Evolutionary conservation across 1,140 invertebrate genomes (phyloP).

Genomic region (Tetramorium alpestre): DNA sequence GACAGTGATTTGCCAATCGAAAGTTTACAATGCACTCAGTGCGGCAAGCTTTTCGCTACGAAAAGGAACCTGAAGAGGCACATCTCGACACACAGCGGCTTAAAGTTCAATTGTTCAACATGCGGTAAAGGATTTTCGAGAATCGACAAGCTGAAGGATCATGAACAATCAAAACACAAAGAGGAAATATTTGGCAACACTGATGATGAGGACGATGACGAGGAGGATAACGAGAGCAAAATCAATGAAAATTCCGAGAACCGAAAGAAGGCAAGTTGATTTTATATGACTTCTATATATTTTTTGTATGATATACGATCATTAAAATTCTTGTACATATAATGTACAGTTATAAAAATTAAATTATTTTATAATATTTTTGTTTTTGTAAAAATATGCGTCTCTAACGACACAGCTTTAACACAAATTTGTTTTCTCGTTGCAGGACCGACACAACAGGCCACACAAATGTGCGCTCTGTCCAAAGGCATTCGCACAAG

Average conservation of each 20-base stretch:
- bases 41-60: constrained; percentile 81
- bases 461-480: constrained; percentile 80
- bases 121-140: constrained; percentile 82
- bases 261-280: constrained; percentile 69
- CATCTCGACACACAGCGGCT: constrained; percentile 79
- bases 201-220: constrained; percentile 71
- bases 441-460: constrained; percentile 77
- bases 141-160: constrained; percentile 80
- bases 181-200: constrained; percentile 75
- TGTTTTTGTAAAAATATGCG: neutral
- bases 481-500: constrained; percentile 80
- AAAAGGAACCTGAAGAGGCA: constrained; percentile 81
- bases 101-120: constrained; percentile 78
- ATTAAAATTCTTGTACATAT: neutral
- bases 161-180: constrained; percentile 81
- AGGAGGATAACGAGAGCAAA: constrained; percentile 76
- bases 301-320: neutral
- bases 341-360: neutral
- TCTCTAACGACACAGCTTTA: neutral
- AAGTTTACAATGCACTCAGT: constrained; percentile 80
- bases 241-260: constrained; percentile 64
- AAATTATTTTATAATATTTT: neutral
- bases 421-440: neutral
- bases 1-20: constrained; percentile 72
- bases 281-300: neutral